A percentile compares a stretch with the other conserved stretches of the same genome.
These are phyloP conservation scores for Megamerina dolium DNA, from an alignment of 2,888 invertebrate species.

Conservation along the genomic window DNA sequence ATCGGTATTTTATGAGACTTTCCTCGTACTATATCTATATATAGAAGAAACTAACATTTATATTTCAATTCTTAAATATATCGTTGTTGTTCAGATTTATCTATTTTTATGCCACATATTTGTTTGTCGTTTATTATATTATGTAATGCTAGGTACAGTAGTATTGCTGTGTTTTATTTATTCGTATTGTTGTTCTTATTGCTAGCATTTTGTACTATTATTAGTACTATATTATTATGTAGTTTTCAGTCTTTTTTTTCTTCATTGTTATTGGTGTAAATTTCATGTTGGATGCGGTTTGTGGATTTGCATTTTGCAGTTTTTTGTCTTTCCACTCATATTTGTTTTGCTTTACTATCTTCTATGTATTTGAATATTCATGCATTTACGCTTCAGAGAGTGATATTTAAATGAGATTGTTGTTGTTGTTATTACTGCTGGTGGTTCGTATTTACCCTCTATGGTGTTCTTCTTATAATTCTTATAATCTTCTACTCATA, in stretches of 20 bases:
- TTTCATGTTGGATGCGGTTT: slow-evolving; percentile 25
- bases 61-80: too few species aligned
- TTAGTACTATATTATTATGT: neutral
- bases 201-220: neutral
- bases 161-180: neutral
- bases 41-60: too few species aligned
- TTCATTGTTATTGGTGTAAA: slow-evolving; percentile 12
- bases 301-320: slow-evolving; percentile 24
- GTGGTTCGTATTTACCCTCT: too few species aligned
- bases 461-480: too few species aligned
- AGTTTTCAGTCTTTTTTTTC: neutral
- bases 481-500: too few species aligned
- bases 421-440: slow-evolving; percentile 23
- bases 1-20: too few species aligned
- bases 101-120: too few species aligned
- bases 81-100: too few species aligned
- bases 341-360: too few species aligned
- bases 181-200: slow-evolving; percentile 1
- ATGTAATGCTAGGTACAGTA: neutral
- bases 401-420: slow-evolving; percentile 25
- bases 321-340: too few species aligned
- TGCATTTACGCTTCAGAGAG: slow-evolving; percentile 26
- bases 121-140: too few species aligned
- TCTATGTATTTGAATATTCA: slow-evolving; percentile 7
- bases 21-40: too few species aligned